Base-by-base conservation (phyloP, 2,113 vertebrate genomes). In the Corythornis vintsioides region DNA sequence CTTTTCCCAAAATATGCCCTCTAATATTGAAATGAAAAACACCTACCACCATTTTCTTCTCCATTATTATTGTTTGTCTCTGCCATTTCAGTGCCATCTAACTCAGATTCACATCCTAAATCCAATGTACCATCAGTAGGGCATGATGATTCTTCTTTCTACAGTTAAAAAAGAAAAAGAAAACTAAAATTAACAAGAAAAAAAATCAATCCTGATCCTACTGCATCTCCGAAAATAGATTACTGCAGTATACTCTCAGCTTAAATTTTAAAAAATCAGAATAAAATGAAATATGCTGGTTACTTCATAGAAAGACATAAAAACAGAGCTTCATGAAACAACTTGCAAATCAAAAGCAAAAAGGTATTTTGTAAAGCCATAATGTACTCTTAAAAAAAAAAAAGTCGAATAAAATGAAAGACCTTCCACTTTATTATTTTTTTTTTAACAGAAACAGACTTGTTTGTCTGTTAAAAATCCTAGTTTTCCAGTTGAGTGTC, bases 11-110 rank as follows among this genome's bases (percentile, higher is more conserved):
- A 65, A 60, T 29, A 81, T 25, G 10, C 53, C 40, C 48, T 85
- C 26, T 85, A 86, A 88, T 60, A 94, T 12, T 66, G 81, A 85
- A 50, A 79, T 64, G 29, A 76, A 77, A 77, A 90, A 53, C n/a
- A 96, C 95, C 94, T 92, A 98, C 98, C 98, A 98, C 97, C 97
- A 95, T 98, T 98, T 96, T 98, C 98, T 92, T 98, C 98, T 95
- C 97, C 97, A 87, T 92, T 97, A 94, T 95, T 96, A 95, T 89
- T 97, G 92, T 96, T 97, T 95, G 97, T 96, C 92, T 98, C 98
- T 29, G 98, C 98, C 98, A 98, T 98, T 94, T 98, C 98, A 92
- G 97, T 84, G 88, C 98, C 97, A 97, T 98, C 98, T 97, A 98
- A 94, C 88, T 98, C 98, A 86, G 98, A 97, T 88, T 98, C 98